Evolutionary conservation across 2,797 vertebrate species (phyloP).

Genomic region (Gymnothorax javanicus): DNA sequence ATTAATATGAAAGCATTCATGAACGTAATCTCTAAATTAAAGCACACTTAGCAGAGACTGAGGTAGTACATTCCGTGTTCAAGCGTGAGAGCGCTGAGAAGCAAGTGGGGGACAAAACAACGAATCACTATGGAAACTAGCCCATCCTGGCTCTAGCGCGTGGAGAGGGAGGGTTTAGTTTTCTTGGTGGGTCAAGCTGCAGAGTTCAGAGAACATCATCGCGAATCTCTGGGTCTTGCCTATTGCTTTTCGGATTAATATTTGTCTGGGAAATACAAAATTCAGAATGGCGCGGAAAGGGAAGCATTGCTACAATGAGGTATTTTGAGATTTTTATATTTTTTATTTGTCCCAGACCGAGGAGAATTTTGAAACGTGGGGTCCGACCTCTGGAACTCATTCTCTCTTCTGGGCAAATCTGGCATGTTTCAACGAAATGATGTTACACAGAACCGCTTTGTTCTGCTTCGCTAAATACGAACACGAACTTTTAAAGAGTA

Average conservation of each 20-base stretch:
- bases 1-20: background rate
- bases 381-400: background rate
- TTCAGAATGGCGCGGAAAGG: conserved; percentile 73
- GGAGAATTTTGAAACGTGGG: conserved; percentile 8
- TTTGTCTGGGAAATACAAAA: conserved; percentile 70
- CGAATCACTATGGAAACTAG: conserved; percentile 83
- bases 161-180: conserved; percentile 70
- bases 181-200: conserved; percentile 81
- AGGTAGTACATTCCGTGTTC: background rate
- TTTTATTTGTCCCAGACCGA: conserved; percentile 42
- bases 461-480: conserved; percentile 14
- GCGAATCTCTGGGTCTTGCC: conserved; percentile 58
- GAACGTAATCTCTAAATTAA: background rate
- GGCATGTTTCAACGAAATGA: conserved; percentile 12
- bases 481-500: conserved; percentile 28
- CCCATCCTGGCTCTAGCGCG: conserved; percentile 72
- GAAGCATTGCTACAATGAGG: conserved; percentile 65
- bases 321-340: conserved; percentile 48
- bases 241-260: conserved; percentile 56
- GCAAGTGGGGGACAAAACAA: conserved; percentile 64
- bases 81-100: conserved; percentile 40
- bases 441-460: conserved; percentile 13
- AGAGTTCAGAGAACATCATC: conserved; percentile 79
- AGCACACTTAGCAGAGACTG: background rate
- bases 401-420: conserved; percentile 11